Percentiles rank a stretch among this genome's conserved stretches.
Evolutionary conservation across 2,797 vertebrate species (phyloP).

Genomic region (Pristis pectinata): DNA sequence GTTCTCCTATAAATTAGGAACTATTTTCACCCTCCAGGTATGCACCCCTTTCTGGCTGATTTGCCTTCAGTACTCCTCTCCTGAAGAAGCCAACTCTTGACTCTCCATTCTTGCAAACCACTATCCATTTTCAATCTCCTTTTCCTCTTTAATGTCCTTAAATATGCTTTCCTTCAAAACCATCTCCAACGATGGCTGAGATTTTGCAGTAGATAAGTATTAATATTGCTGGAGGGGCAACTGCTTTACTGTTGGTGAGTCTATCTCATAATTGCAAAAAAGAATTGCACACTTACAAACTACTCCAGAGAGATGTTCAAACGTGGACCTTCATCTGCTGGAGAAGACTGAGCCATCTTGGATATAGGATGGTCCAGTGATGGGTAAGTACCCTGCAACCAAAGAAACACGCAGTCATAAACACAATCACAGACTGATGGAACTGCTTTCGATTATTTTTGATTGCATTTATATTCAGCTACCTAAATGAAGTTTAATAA

Average conservation of each 20-base stretch:
- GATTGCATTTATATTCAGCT: neutral
- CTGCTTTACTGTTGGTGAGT: no score
- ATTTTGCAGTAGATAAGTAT: neutral
- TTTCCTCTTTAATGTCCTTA: no score
- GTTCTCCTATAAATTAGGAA: no score
- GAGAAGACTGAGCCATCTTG: slow-evolving; percentile 82
- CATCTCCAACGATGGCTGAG: neutral
- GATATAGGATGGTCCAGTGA: slow-evolving; percentile 54
- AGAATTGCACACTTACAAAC: slow-evolving; percentile 71
- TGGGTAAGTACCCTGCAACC: slow-evolving; percentile 67
- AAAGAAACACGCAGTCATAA: neutral
- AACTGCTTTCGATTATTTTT: neutral
- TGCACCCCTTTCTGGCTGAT: no score
- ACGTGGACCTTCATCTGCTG: slow-evolving; percentile 80
- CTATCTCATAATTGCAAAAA: neutral
- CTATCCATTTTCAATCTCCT: no score
- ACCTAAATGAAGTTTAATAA: neutral
- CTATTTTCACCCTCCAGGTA: no score
- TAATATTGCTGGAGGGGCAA: neutral
- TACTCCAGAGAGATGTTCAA: slow-evolving; percentile 93
- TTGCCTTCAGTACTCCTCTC: no score
- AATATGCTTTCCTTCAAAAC: neutral
- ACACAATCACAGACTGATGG: neutral
- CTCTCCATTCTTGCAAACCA: no score
- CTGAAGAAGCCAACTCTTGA: no score